These are phyloP conservation scores for Hepsetus odoe DNA, from an alignment of 2,113 vertebrate genomes.

Conservation along the genomic window DNA sequence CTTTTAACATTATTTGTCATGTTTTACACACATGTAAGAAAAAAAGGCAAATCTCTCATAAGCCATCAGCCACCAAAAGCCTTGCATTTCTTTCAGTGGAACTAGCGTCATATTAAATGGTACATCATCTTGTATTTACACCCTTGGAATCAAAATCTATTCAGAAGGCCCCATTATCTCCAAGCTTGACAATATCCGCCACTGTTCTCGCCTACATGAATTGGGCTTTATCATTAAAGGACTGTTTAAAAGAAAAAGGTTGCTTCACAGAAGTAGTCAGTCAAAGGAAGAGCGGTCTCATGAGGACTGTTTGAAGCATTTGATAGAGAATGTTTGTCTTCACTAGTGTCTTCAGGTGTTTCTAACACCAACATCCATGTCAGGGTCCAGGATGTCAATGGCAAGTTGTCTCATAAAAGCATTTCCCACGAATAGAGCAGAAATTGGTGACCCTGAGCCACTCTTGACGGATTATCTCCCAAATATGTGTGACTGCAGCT, in stretches of 20 bases:
- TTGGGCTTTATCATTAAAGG: slow-evolving; percentile 38
- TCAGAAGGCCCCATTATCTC: slow-evolving; percentile 38
- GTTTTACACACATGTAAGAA: slow-evolving; percentile 7
- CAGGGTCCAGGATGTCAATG: slow-evolving; percentile 8
- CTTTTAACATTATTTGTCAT: too few relatives aligned
- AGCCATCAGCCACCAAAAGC: slow-evolving; percentile 21
- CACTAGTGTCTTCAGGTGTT: background rate
- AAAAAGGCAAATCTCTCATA: slow-evolving; percentile 13
- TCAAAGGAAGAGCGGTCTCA: background rate
- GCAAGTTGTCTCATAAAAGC: background rate
- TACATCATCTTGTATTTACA: slow-evolving; percentile 10
- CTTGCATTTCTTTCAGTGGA: slow-evolving; percentile 13
- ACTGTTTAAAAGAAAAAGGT: slow-evolving; percentile 4
- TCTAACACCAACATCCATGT: background rate
- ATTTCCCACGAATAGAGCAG: background rate
- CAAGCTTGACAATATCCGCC: background rate
- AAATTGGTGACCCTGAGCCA: slow-evolving; percentile 3
- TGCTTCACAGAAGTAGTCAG: background rate
- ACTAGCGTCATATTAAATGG: slow-evolving; percentile 1
- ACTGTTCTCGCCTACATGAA: slow-evolving; percentile 1
- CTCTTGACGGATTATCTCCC: background rate
- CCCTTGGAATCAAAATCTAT: slow-evolving; percentile 41
- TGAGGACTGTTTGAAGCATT: background rate
- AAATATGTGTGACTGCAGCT: background rate
- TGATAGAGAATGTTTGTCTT: background rate